Conservation (phyloP, 2,113 vertebrate genomes). For the Menura novaehollandiae region DNA sequence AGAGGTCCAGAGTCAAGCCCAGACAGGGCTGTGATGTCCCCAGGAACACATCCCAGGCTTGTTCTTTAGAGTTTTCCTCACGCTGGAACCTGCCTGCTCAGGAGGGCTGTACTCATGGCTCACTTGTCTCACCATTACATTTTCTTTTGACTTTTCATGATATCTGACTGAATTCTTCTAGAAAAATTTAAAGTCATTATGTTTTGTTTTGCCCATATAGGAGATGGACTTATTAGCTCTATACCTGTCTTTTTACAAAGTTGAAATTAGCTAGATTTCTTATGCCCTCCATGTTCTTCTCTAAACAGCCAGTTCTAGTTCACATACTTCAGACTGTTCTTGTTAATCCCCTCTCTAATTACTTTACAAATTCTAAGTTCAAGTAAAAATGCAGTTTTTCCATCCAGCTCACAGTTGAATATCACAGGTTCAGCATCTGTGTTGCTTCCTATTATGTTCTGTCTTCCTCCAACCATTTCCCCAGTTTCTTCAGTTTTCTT, state of each 20-base stretch:
- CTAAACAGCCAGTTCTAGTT: not conserved
- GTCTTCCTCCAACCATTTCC: not conserved
- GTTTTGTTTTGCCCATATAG: not conserved
- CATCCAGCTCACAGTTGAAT: not conserved
- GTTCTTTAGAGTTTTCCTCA: not conserved
- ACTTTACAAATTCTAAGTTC: not conserved
- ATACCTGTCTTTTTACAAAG: not conserved
- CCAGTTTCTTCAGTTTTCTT: not conserved
- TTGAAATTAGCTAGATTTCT: not conserved
- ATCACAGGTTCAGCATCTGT: not conserved
- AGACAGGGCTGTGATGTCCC: not conserved
- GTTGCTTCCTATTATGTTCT: not conserved
- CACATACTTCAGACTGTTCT: not conserved
- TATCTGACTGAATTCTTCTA: not conserved
- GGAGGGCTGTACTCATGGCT: not conserved
- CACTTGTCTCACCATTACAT: accelerated
- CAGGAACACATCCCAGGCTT: accelerated
- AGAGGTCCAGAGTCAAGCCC: not conserved
- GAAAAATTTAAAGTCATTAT: not conserved
- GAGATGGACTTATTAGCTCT: not conserved
- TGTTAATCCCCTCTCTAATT: not conserved
- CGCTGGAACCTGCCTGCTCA: not conserved
- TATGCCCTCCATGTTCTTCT: not conserved
- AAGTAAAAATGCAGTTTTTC: not conserved
- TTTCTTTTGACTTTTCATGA: not conserved